A percentile compares a stretch with the other conserved stretches of the same genome.
Conservation (phyloP, 2,797 vertebrate species). For the Etheostoma perlongum region DNA sequence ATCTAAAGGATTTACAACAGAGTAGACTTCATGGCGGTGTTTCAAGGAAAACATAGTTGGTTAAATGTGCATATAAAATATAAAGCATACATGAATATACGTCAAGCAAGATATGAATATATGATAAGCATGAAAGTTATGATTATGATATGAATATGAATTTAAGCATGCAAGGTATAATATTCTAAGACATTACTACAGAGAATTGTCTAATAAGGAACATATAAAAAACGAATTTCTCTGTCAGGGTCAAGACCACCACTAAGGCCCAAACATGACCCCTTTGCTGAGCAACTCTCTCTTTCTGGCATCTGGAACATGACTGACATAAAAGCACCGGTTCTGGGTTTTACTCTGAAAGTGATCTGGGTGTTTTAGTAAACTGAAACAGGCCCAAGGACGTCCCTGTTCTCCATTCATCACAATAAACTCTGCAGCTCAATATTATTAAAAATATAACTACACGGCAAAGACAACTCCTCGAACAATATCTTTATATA, state of each 20-base stretch:
- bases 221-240: no score
- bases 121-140: no score
- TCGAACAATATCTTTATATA: conserved; percentile 26
- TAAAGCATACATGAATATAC: no score
- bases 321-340: not conserved
- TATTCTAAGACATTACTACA: no score
- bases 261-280: not conserved
- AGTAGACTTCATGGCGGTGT: no score
- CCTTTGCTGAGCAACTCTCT: not conserved
- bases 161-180: no score
- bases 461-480: conserved; percentile 5
- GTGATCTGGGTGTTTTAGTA: not conserved
- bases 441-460: conserved; percentile 15
- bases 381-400: conserved; percentile 14
- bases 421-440: not conserved
- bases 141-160: no score
- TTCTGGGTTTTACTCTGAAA: not conserved
- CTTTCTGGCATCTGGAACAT: not conserved
- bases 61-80: no score
- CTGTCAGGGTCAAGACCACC: not conserved
- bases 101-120: no score
- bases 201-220: no score
- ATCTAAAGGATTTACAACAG: no score
- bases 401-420: conserved; percentile 12
- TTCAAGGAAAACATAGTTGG: no score